Evolutionary conservation across 92 coral and sea anemone species (phyloP).

Genomic region (Epizoanthus ramosus): DNA sequence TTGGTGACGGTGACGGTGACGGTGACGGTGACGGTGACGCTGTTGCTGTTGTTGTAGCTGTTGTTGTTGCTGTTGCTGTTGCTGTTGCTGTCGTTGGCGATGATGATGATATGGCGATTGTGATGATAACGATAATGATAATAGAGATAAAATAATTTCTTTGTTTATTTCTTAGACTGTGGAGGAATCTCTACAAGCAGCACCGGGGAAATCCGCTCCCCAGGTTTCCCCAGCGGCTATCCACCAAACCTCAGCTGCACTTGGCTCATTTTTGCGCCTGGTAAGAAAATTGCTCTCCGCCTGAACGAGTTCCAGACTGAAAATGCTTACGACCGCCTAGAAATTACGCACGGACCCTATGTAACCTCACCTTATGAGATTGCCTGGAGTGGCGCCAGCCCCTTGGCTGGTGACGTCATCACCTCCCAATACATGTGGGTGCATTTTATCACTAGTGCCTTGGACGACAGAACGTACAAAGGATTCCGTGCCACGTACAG

Average conservation of each 20-base stretch:
- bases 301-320: slow-evolving; percentile 83
- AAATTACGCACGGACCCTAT: slow-evolving; percentile 88
- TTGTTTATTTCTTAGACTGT: slow-evolving; percentile 68
- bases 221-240: slow-evolving; percentile 86
- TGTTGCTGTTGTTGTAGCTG: no score
- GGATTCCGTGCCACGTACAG: slow-evolving; percentile 89
- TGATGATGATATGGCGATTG: background rate
- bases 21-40: background rate
- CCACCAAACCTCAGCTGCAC: slow-evolving; percentile 85
- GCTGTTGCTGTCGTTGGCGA: background rate
- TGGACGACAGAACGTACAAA: slow-evolving; percentile 77
- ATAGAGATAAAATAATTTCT: background rate
- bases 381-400: slow-evolving; percentile 88
- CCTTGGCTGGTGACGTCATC: slow-evolving; percentile 72
- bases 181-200: slow-evolving; percentile 81
- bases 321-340: slow-evolving; percentile 87
- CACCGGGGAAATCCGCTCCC: slow-evolving; percentile 88
- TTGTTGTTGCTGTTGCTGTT: no score
- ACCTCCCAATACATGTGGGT: slow-evolving; percentile 89
- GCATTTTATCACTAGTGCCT: slow-evolving; percentile 77
- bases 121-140: background rate
- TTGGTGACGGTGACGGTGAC: no score
- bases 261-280: slow-evolving; percentile 85
- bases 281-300: slow-evolving; percentile 68
- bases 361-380: slow-evolving; percentile 77